Percentiles rank a stretch among this genome's conserved stretches.
Evolutionary conservation across 2,797 vertebrate genomes (phyloP).

Genomic region (Syndactyla subalaris): DNA sequence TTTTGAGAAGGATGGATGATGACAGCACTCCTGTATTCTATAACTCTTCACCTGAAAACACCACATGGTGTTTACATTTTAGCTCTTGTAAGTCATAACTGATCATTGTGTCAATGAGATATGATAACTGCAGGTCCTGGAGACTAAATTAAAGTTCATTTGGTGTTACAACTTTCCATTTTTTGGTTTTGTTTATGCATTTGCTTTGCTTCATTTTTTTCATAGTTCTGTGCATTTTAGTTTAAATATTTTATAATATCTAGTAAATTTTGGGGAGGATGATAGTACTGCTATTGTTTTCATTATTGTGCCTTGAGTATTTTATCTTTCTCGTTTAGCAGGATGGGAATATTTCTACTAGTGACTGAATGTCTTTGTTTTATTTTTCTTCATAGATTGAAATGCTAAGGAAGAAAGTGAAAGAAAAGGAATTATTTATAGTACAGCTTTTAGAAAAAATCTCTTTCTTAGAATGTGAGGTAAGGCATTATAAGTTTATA

Average conservation of each 20-base stretch:
- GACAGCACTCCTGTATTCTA: not conserved
- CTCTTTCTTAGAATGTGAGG: slow-evolving; percentile 97
- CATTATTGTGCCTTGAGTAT: not conserved
- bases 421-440: slow-evolving; percentile 95
- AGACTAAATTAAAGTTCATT: not conserved
- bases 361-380: not conserved
- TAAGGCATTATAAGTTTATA: slow-evolving; percentile 71
- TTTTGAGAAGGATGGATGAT: not conserved
- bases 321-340: not conserved
- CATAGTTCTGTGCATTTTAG: not conserved
- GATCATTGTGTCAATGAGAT: not conserved
- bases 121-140: not conserved
- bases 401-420: slow-evolving; percentile 87
- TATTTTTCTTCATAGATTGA: slow-evolving; percentile 83
- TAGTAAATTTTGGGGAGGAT: not conserved
- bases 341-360: not conserved
- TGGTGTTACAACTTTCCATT: not conserved
- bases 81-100: not conserved
- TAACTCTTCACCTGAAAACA: slow-evolving; percentile 18
- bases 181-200: not conserved
- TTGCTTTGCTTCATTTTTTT: not conserved
- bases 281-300: not conserved
- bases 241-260: not conserved
- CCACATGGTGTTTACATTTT: not conserved
- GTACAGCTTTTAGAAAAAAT: slow-evolving; percentile 95